Evolutionary conservation across 2,797 vertebrate species (phyloP).

Genomic region (Danio albolineatus): DNA sequence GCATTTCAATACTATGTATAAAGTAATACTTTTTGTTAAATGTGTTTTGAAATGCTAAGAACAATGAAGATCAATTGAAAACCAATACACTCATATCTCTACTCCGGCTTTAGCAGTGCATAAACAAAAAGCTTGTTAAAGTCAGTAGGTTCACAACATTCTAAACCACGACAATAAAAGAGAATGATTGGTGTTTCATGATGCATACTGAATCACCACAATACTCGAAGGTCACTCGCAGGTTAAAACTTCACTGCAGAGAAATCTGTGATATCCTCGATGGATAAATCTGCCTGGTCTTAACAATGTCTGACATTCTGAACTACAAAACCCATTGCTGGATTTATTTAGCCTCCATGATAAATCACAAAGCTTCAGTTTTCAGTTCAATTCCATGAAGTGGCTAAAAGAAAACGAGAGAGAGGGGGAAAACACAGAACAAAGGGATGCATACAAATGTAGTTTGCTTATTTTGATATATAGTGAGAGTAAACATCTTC

Average conservation of each 20-base stretch:
- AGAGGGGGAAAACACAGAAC: neutral
- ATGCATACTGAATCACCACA: conserved; percentile 42
- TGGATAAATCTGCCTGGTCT: conserved; percentile 32
- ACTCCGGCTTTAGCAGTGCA: neutral
- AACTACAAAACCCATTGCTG: neutral
- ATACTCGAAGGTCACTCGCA: conserved; percentile 41
- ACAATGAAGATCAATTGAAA: neutral
- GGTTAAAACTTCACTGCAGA: conserved; percentile 41
- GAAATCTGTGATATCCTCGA: conserved; percentile 20
- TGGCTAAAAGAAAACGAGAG: conserved; percentile 6
- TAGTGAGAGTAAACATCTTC: neutral
- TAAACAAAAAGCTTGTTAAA: conserved; percentile 40
- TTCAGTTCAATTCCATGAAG: conserved; percentile 8
- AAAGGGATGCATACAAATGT: conserved; percentile 6
- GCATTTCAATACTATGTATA: neutral
- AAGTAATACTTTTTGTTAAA: neutral
- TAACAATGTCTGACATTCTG: neutral
- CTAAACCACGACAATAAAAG: conserved; percentile 37
- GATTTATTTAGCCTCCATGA: neutral
- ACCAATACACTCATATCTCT: neutral
- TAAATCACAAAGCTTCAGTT: conserved; percentile 27
- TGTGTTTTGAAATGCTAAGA: neutral
- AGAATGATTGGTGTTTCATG: conserved; percentile 31
- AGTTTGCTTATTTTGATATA: neutral
- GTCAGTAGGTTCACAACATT: conserved; percentile 18